Percentiles rank a stretch among this genome's conserved stretches.
phyloP scores from a whole-genome alignment of 2,113 vertebrate genomes.

The Lasiurus cinereus region DNA sequence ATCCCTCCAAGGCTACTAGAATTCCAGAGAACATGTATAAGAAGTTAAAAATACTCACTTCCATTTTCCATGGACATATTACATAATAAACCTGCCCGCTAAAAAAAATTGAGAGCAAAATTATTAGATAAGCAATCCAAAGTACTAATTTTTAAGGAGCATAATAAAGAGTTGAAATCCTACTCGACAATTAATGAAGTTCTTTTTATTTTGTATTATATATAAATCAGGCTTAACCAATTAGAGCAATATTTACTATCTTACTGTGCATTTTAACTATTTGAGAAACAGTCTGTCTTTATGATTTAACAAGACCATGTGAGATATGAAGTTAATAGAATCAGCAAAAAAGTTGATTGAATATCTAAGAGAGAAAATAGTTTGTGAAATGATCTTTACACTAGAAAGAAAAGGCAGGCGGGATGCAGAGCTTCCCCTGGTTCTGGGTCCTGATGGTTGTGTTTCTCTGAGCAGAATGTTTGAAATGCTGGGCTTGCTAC shows the following conservation, averaged over 20 bases:
- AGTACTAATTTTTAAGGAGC: neutral
- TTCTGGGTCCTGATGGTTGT: too few relatives aligned
- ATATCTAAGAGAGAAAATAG: neutral
- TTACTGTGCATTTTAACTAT: neutral
- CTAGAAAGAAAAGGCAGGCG: neutral
- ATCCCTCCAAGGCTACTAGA: neutral
- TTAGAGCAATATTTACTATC: neutral
- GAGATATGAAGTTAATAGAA: neutral
- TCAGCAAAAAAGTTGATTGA: neutral
- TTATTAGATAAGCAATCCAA: neutral
- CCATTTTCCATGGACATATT: neutral
- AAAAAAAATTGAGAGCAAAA: neutral
- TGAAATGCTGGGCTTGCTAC: neutral
- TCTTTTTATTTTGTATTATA: neutral
- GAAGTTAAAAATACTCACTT: neutral
- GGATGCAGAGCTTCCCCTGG: accelerated
- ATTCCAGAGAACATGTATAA: neutral
- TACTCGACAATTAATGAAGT: neutral
- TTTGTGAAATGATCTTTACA: neutral
- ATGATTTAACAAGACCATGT: neutral
- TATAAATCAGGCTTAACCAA: neutral
- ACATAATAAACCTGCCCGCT: neutral
- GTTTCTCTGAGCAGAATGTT: neutral
- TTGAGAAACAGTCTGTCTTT: neutral
- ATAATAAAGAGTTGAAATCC: neutral